Base-by-base conservation (phyloP, 2,888 invertebrate genomes). In the Falcaria lacertinaria region DNA sequence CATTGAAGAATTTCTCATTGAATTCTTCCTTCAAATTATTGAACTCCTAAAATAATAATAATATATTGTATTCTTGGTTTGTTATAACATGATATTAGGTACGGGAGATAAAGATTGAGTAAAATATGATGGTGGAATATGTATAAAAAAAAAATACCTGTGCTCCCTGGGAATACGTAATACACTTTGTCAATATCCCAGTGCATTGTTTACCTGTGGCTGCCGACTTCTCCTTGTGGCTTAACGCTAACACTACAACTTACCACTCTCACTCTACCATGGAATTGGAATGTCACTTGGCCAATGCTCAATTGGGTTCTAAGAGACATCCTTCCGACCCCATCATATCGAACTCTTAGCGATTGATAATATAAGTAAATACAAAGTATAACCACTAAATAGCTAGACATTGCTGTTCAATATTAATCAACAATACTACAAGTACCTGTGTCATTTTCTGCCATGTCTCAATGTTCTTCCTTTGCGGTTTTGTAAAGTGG, bases 381-480 rank as follows among this genome's bases (percentile, higher is more conserved):
- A 6, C 22, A 22, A 6, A 19, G 15, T 22, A 36, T 14, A 36
- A 19, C 17, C 28, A 47, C 46, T 36, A 32, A 14, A 19, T 42
- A 14, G 14, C 34, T 16, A 35, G 16, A 25, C 39, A 45, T 34
- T 50, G 41, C 49, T 48, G 34, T 37, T 48, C 52, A 50, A 50
- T 44, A 57, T 56, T 36, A 50, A 52, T 44, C 41, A 38, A 54
- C 39, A 45, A 43, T 52, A 47, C 42, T 39, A 40, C 43, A 53
- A 56, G 63, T 85, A 98, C 98, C 96, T 95, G 94, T 50, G 96
- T 95, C 91, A 97, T 96, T 92, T 96, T 98, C 91, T 96, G 96
- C 98, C 98, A 98, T 81, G 95, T 93, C 91, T 98, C 97, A 90
- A 98, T 96, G 92, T 98, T 98, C 94, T 98, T 98, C 91, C 98